Evolutionary conservation across 2,888 invertebrate genomes (phyloP), one percentile per base, ranked within the genome.

Genomic region (Pterostichus madidus): DNA sequence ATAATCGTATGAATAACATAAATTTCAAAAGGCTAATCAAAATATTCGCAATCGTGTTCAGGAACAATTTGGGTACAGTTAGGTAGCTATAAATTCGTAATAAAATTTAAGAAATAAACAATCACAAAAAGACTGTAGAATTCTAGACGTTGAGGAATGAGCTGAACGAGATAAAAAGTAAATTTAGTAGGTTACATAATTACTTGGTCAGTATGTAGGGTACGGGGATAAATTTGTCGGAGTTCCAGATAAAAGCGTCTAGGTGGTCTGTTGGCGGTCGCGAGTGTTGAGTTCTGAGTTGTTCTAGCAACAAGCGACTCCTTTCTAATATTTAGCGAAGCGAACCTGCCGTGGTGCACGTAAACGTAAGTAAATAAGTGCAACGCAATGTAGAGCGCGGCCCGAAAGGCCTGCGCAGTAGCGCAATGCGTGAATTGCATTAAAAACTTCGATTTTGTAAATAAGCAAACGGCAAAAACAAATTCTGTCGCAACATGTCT

Each of bases 401-500:
- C 35, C 24, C 32, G 61, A 31, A 8, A 35, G 35, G 4, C 3
- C 53, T 53, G 53, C 10, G 46, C 10, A 49, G 49, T n/a, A 11
- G 4, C 2, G 49, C 5, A 49, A 10, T 31, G 59, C n/a, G 35
- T 64, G 64, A 35, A 64, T 31, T 3, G 32, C 32, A 64, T 64
- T 64, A 31, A 31, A 35, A 64, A 64, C 35, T 64, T 1, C 39
- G 64, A 79, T 79, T 79, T 79, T 79, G 61, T 79, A 79, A 79
- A 79, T 79, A 79, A 79, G 64, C 31, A 79, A 64, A 79, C 61
- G 13, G 79, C 64, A 79, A 79, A 81, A 81, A 81, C 73, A 56
- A 81, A 81, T 80, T 81, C 81, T 81, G 73, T 81, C 81, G 81
- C 75, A 75, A 73, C 31, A 68, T 80, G 80, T 68, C 56, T 73